These are phyloP conservation scores for Vireo altiloquus DNA, from an alignment of 2,113 vertebrate genomes.

Conservation along the genomic window DNA sequence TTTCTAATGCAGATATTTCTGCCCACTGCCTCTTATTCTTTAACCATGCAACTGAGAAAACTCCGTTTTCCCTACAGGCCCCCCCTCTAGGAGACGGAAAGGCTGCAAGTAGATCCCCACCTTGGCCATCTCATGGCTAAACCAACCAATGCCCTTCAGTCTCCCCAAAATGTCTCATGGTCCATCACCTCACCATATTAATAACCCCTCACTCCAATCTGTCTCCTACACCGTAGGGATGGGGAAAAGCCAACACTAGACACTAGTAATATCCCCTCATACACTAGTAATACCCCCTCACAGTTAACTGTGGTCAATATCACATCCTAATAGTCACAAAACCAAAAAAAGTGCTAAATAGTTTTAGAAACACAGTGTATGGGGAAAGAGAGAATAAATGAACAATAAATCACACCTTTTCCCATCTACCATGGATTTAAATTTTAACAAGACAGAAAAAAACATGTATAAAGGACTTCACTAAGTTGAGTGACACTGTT, in stretches of 20 bases:
- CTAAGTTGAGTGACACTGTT: slow-evolving; percentile 45
- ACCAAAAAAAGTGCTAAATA: neutral
- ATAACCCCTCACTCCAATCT: neutral
- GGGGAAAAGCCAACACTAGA: neutral
- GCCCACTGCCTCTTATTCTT: neutral
- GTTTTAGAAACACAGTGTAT: neutral
- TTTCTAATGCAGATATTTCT: neutral
- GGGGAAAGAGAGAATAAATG: neutral
- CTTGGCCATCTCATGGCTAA: neutral
- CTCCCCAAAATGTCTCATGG: fast-evolving
- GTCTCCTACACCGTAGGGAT: neutral
- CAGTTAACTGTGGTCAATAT: neutral
- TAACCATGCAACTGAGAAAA: neutral
- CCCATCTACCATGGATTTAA: slow-evolving; percentile 32
- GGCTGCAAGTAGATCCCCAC: neutral
- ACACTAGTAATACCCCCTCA: neutral
- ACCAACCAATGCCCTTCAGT: neutral
- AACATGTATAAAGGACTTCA: slow-evolving; percentile 5
- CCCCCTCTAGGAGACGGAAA: neutral
- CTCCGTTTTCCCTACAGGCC: neutral
- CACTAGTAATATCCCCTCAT: neutral
- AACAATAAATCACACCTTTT: slow-evolving; percentile 39
- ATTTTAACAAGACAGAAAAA: slow-evolving; percentile 57
- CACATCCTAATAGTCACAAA: neutral
- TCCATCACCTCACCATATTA: neutral